Evolutionary conservation across 2,797 vertebrate genomes (phyloP).

Genomic region (Channa striata): DNA sequence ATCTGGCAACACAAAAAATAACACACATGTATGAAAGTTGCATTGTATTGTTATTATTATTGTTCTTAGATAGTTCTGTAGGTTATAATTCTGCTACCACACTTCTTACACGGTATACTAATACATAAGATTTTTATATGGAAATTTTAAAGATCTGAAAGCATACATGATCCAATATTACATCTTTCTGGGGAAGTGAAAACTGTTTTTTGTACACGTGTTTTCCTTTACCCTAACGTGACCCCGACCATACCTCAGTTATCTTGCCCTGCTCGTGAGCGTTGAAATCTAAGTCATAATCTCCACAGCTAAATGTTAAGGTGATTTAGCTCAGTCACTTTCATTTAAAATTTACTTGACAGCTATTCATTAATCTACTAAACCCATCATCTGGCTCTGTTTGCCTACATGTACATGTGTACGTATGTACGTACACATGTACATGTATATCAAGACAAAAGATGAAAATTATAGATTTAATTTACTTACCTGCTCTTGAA

Average conservation of each 20-base stretch:
- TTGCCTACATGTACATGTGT: neutral
- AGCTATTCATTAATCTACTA: neutral
- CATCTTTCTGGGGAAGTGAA: too few species aligned
- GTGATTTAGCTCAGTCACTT: neutral
- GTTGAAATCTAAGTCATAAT: too few species aligned
- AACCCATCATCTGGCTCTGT: too few species aligned
- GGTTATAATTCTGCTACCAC: neutral
- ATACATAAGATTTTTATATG: neutral
- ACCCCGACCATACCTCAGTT: too few species aligned
- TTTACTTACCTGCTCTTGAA: constrained; percentile 41
- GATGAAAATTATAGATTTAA: neutral
- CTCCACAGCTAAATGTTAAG: neutral
- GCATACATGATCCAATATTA: too few species aligned
- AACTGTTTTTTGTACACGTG: too few species aligned
- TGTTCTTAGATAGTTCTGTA: neutral
- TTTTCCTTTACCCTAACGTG: too few species aligned
- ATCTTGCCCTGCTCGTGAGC: too few species aligned
- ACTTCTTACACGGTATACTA: neutral
- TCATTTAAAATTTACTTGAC: neutral
- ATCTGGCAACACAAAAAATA: constrained; percentile 41
- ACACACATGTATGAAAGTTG: neutral
- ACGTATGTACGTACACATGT: too few species aligned
- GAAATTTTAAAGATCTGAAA: too few species aligned
- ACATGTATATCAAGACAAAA: neutral
- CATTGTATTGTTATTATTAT: neutral